Conservation (phyloP, 2,113 vertebrate species). For the Ardeotis arabs region DNA sequence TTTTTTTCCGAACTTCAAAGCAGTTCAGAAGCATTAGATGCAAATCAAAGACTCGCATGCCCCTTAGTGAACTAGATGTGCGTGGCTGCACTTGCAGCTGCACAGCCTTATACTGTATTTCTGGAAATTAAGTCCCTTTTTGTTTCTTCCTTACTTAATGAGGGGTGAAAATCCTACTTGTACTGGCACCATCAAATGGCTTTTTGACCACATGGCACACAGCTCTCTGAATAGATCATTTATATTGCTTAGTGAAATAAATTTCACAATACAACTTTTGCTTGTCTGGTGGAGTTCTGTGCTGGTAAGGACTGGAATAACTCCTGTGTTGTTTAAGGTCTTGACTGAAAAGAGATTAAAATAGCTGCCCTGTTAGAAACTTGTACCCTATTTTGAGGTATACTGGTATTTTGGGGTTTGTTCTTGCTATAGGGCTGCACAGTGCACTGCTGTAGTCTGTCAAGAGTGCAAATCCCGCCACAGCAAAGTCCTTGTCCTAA, state of each 20-base stretch:
- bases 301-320: background rate
- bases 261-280: background rate
- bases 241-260: background rate
- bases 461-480: background rate
- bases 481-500: background rate
- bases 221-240: background rate
- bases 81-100: slow-evolving; percentile 7
- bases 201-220: background rate
- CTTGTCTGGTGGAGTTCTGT: background rate
- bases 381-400: background rate
- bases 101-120: background rate
- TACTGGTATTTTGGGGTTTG: background rate
- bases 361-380: background rate
- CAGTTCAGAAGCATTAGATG: background rate
- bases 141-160: background rate
- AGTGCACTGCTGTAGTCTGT: background rate
- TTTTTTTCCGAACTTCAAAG: background rate
- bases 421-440: background rate
- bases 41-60: background rate
- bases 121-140: background rate
- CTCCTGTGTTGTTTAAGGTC: background rate
- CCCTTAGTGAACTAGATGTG: background rate
- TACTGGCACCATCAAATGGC: background rate
- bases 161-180: slow-evolving; percentile 26
- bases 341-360: background rate